Evolutionary conservation across 2,113 vertebrate species (phyloP).

Genomic region (Oostethus manadensis): DNA sequence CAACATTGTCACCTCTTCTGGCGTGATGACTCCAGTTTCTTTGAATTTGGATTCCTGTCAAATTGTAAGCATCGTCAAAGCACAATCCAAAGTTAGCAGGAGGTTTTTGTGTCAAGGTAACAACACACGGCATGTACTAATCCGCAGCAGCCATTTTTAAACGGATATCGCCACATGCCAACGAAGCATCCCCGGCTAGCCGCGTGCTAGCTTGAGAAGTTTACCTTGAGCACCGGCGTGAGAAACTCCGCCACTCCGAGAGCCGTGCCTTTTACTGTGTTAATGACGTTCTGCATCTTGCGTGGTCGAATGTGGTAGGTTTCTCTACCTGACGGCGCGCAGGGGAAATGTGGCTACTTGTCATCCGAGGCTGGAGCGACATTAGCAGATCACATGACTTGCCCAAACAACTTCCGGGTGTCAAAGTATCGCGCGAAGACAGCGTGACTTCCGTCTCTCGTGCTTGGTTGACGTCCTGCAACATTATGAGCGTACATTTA

Average conservation of each 20-base stretch:
- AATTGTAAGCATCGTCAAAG: neutral
- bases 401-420: conserved; percentile 49
- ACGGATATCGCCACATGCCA: too few relatives aligned
- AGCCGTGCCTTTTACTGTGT: conserved; percentile 94
- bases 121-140: too few relatives aligned
- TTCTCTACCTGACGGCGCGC: neutral
- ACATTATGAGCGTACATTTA: too few relatives aligned
- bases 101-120: too few relatives aligned
- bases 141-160: too few relatives aligned
- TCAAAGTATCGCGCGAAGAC: conserved; percentile 49
- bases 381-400: conserved; percentile 59
- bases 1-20: conserved; percentile 85
- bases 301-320: neutral
- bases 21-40: conserved; percentile 97
- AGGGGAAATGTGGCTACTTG: conserved; percentile 2
- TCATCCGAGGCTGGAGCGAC: neutral
- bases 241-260: conserved; percentile 94
- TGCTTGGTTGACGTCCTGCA: neutral
- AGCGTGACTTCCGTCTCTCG: too few relatives aligned
- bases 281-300: conserved; percentile 94
- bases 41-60: conserved; percentile 96
- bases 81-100: too few relatives aligned
- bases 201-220: conserved; percentile 21
- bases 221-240: conserved; percentile 95
- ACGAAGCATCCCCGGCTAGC: conserved; percentile 3